Evolutionary conservation across 2,888 invertebrate species (phyloP).

Genomic region (Heliconius sara): DNA sequence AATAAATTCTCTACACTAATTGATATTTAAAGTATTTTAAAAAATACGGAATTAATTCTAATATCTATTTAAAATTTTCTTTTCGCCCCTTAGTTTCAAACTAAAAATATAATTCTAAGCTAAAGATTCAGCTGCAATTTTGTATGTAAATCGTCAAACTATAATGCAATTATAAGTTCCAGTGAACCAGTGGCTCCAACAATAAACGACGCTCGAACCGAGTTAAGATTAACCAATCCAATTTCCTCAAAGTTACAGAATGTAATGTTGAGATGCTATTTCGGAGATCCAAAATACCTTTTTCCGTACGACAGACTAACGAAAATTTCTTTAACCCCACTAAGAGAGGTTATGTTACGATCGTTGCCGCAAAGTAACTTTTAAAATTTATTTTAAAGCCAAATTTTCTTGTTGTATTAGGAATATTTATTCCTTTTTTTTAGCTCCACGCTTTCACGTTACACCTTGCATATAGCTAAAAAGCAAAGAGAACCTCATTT

Average conservation of each 20-base stretch:
- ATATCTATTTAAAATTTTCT: too few relatives aligned
- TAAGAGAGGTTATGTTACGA: slow-evolving; percentile 9
- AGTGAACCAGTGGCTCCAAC: slow-evolving; percentile 6
- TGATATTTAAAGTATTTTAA: too few relatives aligned
- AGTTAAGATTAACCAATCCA: slow-evolving; percentile 20
- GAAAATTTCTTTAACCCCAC: neutral
- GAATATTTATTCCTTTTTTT: too few relatives aligned
- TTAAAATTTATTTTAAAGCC: slow-evolving; percentile 1
- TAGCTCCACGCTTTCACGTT: too few relatives aligned
- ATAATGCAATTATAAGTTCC: slow-evolving; percentile 9
- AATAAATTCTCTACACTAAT: too few relatives aligned
- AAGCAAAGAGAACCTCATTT: too few relatives aligned
- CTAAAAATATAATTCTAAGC: too few relatives aligned
- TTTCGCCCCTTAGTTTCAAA: too few relatives aligned
- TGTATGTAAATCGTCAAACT: neutral
- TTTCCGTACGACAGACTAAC: slow-evolving; percentile 1
- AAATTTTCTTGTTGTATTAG: neutral
- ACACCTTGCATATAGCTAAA: too few relatives aligned
- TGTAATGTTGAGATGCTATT: slow-evolving; percentile 13
- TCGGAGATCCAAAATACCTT: slow-evolving; percentile 19
- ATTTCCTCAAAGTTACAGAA: slow-evolving; percentile 22
- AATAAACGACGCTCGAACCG: slow-evolving; percentile 13
- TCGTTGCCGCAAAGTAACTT: neutral
- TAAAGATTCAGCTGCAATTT: too few relatives aligned
- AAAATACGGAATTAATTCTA: too few relatives aligned